These are phyloP conservation scores for Accipiter virgatus DNA, from an alignment of 2,113 vertebrate genomes.

Conservation along the genomic window DNA sequence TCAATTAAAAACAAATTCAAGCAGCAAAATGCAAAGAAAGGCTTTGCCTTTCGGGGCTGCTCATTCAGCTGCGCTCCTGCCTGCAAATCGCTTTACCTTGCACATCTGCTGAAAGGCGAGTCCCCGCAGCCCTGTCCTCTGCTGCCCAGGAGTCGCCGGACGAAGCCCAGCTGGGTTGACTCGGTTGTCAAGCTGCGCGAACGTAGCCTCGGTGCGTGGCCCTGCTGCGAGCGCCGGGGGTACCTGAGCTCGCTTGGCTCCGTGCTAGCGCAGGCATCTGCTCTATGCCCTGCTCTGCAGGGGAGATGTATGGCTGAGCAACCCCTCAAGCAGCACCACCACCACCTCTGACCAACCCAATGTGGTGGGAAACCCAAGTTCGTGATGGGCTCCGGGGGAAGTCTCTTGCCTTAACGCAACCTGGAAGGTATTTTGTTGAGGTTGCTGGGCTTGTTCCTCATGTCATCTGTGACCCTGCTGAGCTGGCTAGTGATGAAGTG, in stretches of 20 bases:
- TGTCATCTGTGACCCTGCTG: not conserved
- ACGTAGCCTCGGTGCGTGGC: fast-evolving
- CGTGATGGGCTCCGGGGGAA: not conserved
- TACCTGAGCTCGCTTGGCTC: not conserved
- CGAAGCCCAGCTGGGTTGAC: not conserved
- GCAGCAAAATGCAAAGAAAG: not conserved
- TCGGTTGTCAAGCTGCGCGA: not conserved
- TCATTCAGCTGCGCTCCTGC: not conserved
- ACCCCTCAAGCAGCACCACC: not conserved
- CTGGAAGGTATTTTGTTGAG: not conserved
- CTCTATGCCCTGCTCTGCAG: fast-evolving
- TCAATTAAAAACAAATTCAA: not conserved
- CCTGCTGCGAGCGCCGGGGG: not conserved
- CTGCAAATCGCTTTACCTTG: not conserved
- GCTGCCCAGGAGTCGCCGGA: not conserved
- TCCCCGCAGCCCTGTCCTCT: not conserved
- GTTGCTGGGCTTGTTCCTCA: not conserved
- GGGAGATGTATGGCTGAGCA: not conserved
- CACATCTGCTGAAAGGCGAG: not conserved
- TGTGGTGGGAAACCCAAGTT: fast-evolving
- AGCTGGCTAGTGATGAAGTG: not conserved
- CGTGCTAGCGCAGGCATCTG: not conserved
- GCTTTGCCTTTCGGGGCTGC: not conserved
- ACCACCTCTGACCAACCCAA: not conserved
- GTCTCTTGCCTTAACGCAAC: not conserved